Base-by-base conservation (phyloP, 1,140 invertebrate species). In the Drosophila pseudoobscura region DNA sequence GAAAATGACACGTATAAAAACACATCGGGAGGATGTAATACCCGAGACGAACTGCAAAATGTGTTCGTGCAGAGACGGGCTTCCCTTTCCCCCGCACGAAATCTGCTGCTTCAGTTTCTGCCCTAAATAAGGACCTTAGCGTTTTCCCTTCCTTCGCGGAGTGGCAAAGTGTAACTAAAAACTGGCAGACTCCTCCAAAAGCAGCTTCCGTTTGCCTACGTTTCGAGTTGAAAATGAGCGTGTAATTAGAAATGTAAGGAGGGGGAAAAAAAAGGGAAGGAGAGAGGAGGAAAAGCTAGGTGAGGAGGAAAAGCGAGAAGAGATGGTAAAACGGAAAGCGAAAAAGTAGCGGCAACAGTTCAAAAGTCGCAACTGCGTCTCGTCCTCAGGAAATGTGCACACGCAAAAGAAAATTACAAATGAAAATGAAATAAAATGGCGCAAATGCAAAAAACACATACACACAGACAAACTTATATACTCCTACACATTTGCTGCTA, bases 231-330 rank as follows among this genome's bases (percentile, higher is more conserved):
- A 72, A 76, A 80, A 80, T 72, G 62, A 80, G 78, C 78, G 73
- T 76, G 77, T 80, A 80, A 80, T 80, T 80, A 80, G 72, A 80
- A 80, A 80, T 76, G 66, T 80, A 80, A 80, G 75, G 71, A 78
- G 65, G 39, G 29, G 24, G 24, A 7, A 31, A 9, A 3, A 11
- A 13, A 3, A 39, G 11, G 4, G 31, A 39, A 43, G 39, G 26
- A 46, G 47, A 26, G 39, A 22, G 20, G 13, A 50, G n/a, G 8
- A 35, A 11, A 35, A 35, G 8, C 31, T 35, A 35, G 35, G 22
- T 31, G 39, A 31, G 44, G 26, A 46, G 46, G 24, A 39, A 15
- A 15, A 35, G 17, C 15, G 13, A 54, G n/a, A n/a, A 13, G 35
- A 39, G 11, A 39, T 39, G 35, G 35, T 5, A 39, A 31, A 45